Percentiles rank a stretch among this genome's conserved stretches.
These are phyloP conservation scores for Syngnathus scovelli DNA, from an alignment of 2,113 vertebrate species.

Conservation along the genomic window DNA sequence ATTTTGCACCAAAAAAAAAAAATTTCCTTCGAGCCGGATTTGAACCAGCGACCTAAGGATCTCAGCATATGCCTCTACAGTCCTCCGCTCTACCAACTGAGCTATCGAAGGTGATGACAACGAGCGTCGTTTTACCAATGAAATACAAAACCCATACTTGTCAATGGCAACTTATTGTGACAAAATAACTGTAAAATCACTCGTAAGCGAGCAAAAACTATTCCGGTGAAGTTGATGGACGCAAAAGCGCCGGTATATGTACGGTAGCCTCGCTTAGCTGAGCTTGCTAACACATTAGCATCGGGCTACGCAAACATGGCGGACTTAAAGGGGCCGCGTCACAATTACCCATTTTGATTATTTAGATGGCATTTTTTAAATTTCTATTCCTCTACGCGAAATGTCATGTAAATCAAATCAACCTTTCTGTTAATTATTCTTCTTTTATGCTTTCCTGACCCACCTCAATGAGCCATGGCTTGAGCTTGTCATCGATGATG, in stretches of 20 bases:
- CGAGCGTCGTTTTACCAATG: fast-evolving
- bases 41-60: conserved; percentile 11
- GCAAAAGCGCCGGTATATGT: no score
- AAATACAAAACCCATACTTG: not conserved
- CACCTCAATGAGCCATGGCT: conserved; percentile 98
- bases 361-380: not conserved
- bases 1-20: not conserved
- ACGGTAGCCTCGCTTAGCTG: not conserved
- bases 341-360: not conserved
- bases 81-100: conserved; percentile 87
- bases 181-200: not conserved
- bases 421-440: no score
- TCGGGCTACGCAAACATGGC: not conserved
- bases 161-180: not conserved
- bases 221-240: not conserved
- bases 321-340: not conserved
- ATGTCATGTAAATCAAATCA: not conserved
- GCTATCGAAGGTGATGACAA: conserved; percentile 80
- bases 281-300: not conserved
- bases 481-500: conserved; percentile 94
- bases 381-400: not conserved
- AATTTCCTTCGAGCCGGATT: conserved; percentile 5
- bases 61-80: conserved; percentile 64
- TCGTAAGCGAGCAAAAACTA: no score
- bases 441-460: conserved; percentile 12